Conservation (phyloP, 2,113 vertebrate genomes). For the Romanogobio albipinnatus region DNA sequence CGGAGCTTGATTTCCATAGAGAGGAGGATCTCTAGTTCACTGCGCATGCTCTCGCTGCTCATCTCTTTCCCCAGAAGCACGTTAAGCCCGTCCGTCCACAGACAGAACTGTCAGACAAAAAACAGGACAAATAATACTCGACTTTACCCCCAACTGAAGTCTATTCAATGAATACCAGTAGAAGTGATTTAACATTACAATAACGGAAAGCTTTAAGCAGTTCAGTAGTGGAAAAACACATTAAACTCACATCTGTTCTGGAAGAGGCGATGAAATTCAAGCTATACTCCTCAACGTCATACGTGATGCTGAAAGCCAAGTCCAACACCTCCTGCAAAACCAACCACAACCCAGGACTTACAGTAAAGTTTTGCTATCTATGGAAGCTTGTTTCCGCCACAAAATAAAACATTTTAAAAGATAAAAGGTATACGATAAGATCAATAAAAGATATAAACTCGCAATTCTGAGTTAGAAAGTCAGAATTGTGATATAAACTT, state of each 20-base stretch:
- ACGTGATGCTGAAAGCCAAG: constrained; percentile 90
- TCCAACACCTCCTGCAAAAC: constrained; percentile 86
- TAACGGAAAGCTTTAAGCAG: not conserved
- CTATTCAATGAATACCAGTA: not conserved
- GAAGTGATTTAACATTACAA: not conserved
- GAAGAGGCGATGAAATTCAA: constrained; percentile 93
- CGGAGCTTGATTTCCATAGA: constrained; percentile 97
- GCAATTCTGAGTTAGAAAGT: too few relatives aligned
- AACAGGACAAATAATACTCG: not conserved
- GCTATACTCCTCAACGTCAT: constrained; percentile 85
- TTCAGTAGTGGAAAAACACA: not conserved
- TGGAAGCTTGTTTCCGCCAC: too few relatives aligned
- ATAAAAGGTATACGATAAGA: too few relatives aligned
- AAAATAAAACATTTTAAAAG: too few relatives aligned
- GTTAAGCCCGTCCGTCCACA: constrained; percentile 94
- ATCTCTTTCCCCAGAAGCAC: constrained; percentile 90
- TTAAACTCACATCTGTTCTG: constrained; percentile 85
- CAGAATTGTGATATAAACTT: too few relatives aligned
- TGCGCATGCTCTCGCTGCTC: constrained; percentile 89
- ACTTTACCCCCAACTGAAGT: not conserved
- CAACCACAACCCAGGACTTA: not conserved
- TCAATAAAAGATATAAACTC: too few relatives aligned
- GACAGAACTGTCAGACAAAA: constrained; percentile 82
- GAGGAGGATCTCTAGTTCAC: constrained; percentile 92
- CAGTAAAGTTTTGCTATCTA: not conserved